phyloP scores from a whole-genome alignment of 1,140 invertebrate genomes.

The Lepidostoma basale region DNA sequence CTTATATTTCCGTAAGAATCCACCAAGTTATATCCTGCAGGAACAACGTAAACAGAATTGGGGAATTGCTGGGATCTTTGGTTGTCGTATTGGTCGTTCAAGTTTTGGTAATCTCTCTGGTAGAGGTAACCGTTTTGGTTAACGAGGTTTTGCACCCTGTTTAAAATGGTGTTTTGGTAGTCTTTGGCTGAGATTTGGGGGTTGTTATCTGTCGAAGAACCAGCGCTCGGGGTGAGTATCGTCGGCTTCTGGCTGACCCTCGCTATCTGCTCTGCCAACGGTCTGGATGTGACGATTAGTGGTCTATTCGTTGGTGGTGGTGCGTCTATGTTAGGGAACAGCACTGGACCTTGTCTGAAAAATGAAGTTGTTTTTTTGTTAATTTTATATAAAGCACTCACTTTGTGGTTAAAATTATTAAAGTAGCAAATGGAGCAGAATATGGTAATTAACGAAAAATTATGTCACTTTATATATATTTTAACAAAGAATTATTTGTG shows the following conservation, averaged over 20 bases:
- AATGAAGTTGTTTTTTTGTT: background rate
- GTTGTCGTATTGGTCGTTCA: background rate
- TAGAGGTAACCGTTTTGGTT: background rate
- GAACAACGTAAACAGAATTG: background rate
- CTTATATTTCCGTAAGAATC: conserved; percentile 9
- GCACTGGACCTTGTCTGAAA: conserved; percentile 55
- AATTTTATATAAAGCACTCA: too few species aligned
- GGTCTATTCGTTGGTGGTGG: conserved; percentile 50
- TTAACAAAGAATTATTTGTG: too few species aligned
- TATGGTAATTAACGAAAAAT: too few species aligned
- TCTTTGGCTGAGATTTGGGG: background rate
- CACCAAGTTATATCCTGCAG: background rate
- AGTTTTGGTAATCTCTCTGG: background rate
- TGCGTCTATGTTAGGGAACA: conserved; percentile 54
- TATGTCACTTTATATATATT: too few species aligned
- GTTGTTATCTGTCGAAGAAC: conserved; percentile 9
- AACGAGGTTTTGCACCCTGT: background rate
- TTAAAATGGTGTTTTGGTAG: background rate
- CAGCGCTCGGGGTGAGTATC: conserved; percentile 44
- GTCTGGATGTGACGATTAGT: conserved; percentile 55
- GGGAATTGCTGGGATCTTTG: background rate
- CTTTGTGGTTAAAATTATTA: too few species aligned
- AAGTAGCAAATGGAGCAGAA: too few species aligned
- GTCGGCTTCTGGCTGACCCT: conserved; percentile 49
- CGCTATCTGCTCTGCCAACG: conserved; percentile 51